Conservation (phyloP, 1,140 invertebrate species). For the Laodelphax striatellus region DNA sequence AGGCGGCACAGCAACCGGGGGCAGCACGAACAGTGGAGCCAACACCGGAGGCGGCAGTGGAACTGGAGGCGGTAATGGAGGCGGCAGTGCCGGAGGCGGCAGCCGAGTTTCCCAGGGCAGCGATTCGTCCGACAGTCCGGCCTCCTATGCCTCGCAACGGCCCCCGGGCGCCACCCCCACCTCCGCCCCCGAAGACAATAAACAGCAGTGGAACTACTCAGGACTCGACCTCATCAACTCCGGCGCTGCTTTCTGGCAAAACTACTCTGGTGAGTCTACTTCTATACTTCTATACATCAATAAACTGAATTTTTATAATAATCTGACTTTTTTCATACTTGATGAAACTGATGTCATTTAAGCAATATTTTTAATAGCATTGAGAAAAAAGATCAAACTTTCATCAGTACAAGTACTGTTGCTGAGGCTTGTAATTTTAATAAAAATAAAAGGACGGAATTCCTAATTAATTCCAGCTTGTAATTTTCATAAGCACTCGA, state of each 20-base stretch:
- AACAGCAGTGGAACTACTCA: slow-evolving; percentile 37
- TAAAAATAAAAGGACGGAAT: no score
- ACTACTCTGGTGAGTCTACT: slow-evolving; percentile 57
- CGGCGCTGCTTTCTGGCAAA: slow-evolving; percentile 72
- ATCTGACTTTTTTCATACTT: no score
- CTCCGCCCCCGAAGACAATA: slow-evolving; percentile 31
- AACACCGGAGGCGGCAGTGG: slow-evolving; percentile 3
- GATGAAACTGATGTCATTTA: no score
- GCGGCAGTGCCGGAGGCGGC: not conserved
- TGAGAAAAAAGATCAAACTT: no score
- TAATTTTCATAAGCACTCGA: no score
- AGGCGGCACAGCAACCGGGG: not conserved
- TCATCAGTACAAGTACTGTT: no score
- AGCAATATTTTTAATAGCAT: no score
- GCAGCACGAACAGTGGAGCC: slow-evolving; percentile 8
- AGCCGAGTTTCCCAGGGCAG: not conserved
- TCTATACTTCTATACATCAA: no score
- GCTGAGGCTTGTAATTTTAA: no score
- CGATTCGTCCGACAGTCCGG: slow-evolving; percentile 10
- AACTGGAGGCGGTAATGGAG: not conserved
- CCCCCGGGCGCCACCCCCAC: slow-evolving; percentile 31
- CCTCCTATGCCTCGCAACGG: slow-evolving; percentile 8
- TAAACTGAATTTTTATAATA: no score
- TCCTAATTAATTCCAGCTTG: no score
- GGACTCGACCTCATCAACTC: slow-evolving; percentile 28